Base-by-base conservation (phyloP, 2,888 invertebrate species). In the Agrochola lychnidis region DNA sequence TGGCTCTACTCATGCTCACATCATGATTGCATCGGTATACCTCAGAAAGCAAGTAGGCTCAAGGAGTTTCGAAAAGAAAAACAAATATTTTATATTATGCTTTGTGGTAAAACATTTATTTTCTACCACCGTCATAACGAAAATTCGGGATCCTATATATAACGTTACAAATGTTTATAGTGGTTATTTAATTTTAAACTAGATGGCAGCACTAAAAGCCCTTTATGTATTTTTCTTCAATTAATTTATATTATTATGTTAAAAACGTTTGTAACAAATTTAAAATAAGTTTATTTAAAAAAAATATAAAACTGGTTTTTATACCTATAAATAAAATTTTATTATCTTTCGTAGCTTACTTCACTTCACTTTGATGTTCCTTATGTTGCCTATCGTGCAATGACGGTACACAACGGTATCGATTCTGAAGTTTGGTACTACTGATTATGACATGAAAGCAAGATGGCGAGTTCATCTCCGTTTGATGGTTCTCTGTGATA, bases 401-500 rank as follows among this genome's bases (percentile, higher is more conserved):
- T 62, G 80, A 82, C 85, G 82, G 71, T 91, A 91, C 92, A 91
- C 88, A 91, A 85, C 74, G 77, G 79, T 88, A 87, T 92, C 75
- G 88, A 86, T 92, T 93, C 84, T 89, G 80, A 89, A 92, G 87
- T 89, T 93, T 96, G 96, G 94, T 88, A 92, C 81, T 87, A 88
- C 92, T 94, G 93, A 90, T 89, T 93, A 91, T 96, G 95, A 95
- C 95, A 94, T 94, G 94, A 95, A 95, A 95, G 96, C 96, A 97
- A 97, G 96, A 97, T 97, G 97, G 97, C 97, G 97, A 95, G 95
- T 95, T 96, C 95, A 95, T 96, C 96, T 96, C 94, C 93, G 95
- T 93, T 96, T 94, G 95, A 95, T 95, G 92, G 95, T 93, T 93
- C 94, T 94, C 94, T 93, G 95, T 93, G 94, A 93, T 94, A 95